Base-by-base conservation (phyloP, 2,113 vertebrate genomes). In the Arenaria interpres region DNA sequence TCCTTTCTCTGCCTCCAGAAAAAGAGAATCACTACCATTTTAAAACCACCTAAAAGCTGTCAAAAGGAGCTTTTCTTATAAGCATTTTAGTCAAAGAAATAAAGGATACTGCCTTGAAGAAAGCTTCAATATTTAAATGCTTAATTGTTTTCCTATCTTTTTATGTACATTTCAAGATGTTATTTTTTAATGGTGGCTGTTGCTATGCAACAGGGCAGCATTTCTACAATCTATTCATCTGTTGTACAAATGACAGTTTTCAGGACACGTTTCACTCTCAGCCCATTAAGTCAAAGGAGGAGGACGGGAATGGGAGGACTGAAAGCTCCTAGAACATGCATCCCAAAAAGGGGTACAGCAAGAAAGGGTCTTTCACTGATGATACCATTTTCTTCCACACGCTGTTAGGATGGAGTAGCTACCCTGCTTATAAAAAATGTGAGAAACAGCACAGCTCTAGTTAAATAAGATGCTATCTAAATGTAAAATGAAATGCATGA, bases 141-240 rank as follows among this genome's bases (percentile, higher is more conserved):
- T 93, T 84, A 80, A 81, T 27, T 66, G 37, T 23, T 72, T 85
- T 79, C 67, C 71, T 74, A 18, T 56, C 77, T 96, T 92, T 94
- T 78, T 66, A 63, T 62, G 76, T 50, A 59, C 68, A 59, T 83
- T 93, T 88, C 78, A 79, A 69, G 95, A 74, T 83, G 64, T 75
- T 88, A 67, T 77, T 69, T 92, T 95, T 91, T 90, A 90, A 89
- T 85, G 83, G 77, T 82, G 57, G 48, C 80, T 94, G 97, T 95
- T 96, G 96, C 96, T 93, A 95, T 69, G 90, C 92, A 85, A 96
- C 96, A 64, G 77, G 67, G 66, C 83, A 89, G 90, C 82, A 91
- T 72, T 82, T 92, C 83, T 96, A 72, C 94, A 82, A 88, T 84
- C 95, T 84, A 63, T 93, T 96, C 76, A 84, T 86, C 85, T 94